These are phyloP conservation scores for Bucco capensis DNA, from an alignment of 2,113 vertebrate species.

Conservation along the genomic window DNA sequence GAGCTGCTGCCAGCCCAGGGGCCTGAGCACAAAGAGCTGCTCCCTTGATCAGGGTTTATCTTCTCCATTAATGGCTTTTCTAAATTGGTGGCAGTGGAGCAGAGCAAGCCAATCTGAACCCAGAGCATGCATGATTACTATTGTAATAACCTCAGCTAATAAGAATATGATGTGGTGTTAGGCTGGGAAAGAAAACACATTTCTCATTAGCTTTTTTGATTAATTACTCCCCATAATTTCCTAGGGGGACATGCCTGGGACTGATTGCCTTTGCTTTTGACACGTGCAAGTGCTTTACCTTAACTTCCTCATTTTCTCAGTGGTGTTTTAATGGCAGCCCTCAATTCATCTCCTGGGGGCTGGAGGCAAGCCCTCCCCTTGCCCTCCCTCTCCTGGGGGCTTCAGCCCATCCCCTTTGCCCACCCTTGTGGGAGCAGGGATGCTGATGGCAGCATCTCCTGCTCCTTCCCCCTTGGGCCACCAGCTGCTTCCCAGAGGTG, in stretches of 20 bases:
- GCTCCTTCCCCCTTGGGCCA: accelerated
- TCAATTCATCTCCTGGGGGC: slow-evolving; percentile 22
- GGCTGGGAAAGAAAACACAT: slow-evolving; percentile 78
- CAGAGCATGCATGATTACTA: slow-evolving; percentile 79
- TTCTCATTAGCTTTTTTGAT: slow-evolving; percentile 85
- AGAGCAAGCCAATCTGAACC: slow-evolving; percentile 79
- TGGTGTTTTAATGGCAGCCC: slow-evolving; percentile 65
- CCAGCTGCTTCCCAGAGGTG: neutral
- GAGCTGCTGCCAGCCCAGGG: neutral
- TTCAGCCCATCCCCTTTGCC: neutral
- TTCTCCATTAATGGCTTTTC: slow-evolving; percentile 74
- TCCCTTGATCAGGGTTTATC: slow-evolving; percentile 65
- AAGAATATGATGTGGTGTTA: slow-evolving; percentile 80
- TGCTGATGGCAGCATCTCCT: neutral
- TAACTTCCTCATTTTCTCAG: slow-evolving; percentile 50
- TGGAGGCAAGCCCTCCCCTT: neutral
- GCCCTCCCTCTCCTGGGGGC: neutral
- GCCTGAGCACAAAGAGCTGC: slow-evolving; percentile 10
- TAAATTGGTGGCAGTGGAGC: slow-evolving; percentile 82
- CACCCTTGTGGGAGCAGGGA: neutral
- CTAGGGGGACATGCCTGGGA: slow-evolving; percentile 65
- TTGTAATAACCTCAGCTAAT: slow-evolving; percentile 83
- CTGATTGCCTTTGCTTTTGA: slow-evolving; percentile 55
- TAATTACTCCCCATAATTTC: slow-evolving; percentile 80
- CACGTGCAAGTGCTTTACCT: slow-evolving; percentile 58